Evolutionary conservation across 2,113 vertebrate genomes (phyloP), one percentile per base, ranked within the genome.

Genomic region (Aix galericulata): DNA sequence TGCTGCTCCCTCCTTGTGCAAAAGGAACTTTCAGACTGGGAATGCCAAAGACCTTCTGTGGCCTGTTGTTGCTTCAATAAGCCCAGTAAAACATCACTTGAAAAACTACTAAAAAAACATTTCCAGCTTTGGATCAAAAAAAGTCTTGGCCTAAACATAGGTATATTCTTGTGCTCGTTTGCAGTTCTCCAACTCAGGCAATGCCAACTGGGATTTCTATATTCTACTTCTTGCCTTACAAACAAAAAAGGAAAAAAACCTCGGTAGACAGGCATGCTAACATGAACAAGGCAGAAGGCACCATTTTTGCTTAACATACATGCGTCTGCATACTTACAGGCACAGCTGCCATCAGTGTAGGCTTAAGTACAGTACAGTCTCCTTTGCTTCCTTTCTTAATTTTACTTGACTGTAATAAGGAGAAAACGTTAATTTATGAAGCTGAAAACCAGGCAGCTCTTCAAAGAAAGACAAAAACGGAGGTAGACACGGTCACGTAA

Each of bases 351-450:
- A 98, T 98, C 79, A 98, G 95, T 1, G 98, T 98, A 55, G 98
- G 98, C 66, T 97, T 98, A 42, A 98, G 97, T 31, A 98, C 97
- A 71, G 96, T 96, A 60, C 98, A 98, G 66, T 98, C 98, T 67
- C 98, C 98, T 97, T 98, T 98, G 96, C 98, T 98, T 93, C 98
- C 98, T 71, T 98, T 98, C 93, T 98, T 98, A 91, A 98, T 98
- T 97, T 98, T 98, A 95, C 98, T 98, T 73, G 98, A 98, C 98
- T 98, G 96, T 15, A 97, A 97, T 32, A 91, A 55, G 17, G 36
- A 90, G 82, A 96, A 86, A 46, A 32, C 2, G 26, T 64, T 36
- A 74, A 62, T 73, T 83, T 29, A 91, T 40, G 13, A 90, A 80
- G 38, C 32, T 75, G 38, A 88, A 74, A 66, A 82, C 1, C 1